Evolutionary conservation across 2,113 vertebrate genomes (phyloP).

Genomic region (Phyllopteryx taeniolatus): DNA sequence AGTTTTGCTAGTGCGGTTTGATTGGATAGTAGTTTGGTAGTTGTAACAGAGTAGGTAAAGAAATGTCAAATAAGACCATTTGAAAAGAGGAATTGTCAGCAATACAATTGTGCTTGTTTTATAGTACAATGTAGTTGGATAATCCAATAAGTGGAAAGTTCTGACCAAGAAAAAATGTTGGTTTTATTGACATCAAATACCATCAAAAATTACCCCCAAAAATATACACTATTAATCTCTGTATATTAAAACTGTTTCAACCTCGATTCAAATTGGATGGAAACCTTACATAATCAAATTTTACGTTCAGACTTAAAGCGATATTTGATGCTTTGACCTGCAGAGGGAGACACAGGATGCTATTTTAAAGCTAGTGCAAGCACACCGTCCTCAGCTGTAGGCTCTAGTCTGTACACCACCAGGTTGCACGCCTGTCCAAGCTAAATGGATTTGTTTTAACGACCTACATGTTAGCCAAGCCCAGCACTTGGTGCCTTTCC

Average conservation of each 20-base stretch:
- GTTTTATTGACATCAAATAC: not conserved
- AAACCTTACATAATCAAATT: not conserved
- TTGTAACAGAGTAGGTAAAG: too few relatives aligned
- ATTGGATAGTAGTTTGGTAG: too few relatives aligned
- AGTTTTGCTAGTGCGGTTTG: too few relatives aligned
- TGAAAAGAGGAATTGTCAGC: not conserved
- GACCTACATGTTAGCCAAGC: slow-evolving; percentile 1
- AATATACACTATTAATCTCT: not conserved
- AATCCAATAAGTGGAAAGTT: not conserved
- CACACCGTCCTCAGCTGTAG: not conserved
- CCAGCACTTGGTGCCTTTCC: slow-evolving; percentile 40
- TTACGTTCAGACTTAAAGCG: not conserved
- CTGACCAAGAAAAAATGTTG: not conserved
- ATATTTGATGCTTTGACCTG: slow-evolving; percentile 30
- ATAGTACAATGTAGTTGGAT: too few relatives aligned
- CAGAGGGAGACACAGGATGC: slow-evolving; percentile 56
- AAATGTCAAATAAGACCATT: too few relatives aligned
- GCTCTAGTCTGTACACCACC: not conserved
- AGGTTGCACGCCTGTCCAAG: not conserved
- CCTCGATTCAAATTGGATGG: not conserved
- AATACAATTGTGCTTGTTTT: not conserved
- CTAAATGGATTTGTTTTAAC: slow-evolving; percentile 9
- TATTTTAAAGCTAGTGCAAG: not conserved
- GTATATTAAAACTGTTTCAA: not conserved
- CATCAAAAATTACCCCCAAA: not conserved